Percentiles rank a stretch among this genome's conserved stretches.
Conservation (phyloP, 2,797 vertebrate species). For the Hippoglossus hippoglossus region DNA sequence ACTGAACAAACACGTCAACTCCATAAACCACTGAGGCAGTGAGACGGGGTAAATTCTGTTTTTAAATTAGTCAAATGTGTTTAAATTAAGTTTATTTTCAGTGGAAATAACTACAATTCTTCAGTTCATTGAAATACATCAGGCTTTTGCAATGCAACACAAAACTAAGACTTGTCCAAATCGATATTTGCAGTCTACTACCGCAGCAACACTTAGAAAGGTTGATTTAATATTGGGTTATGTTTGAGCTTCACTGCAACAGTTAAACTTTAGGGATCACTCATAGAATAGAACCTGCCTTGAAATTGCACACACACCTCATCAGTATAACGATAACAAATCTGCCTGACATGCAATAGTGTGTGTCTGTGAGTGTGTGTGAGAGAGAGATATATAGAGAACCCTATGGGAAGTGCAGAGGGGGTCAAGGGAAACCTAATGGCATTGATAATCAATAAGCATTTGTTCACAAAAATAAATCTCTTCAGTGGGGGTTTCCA, state of each 20-base stretch:
- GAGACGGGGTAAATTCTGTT: too few species aligned
- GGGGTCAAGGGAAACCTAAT: constrained; percentile 32
- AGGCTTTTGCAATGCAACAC: constrained; percentile 4
- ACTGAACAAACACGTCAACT: background rate
- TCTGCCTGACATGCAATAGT: constrained; percentile 5
- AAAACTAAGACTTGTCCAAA: constrained; percentile 26
- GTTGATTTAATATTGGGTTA: constrained; percentile 10
- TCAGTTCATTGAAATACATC: background rate
- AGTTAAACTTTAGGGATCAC: constrained; percentile 27
- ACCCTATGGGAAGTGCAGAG: background rate
- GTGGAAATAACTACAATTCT: too few species aligned
- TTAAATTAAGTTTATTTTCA: too few species aligned
- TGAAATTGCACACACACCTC: background rate
- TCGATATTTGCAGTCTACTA: constrained; percentile 11
- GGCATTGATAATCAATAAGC: constrained; percentile 65
- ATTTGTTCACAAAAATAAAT: constrained; percentile 59
- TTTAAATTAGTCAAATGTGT: too few species aligned
- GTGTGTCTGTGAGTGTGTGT: background rate
- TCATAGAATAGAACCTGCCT: constrained; percentile 9
- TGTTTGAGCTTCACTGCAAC: constrained; percentile 11
- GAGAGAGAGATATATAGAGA: background rate
- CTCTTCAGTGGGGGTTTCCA: constrained; percentile 19
- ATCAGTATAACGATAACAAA: constrained; percentile 15
- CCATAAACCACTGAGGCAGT: too few species aligned
- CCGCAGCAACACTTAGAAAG: background rate